Evolutionary conservation across 92 coral and sea anemone species (phyloP), one percentile per base, ranked within the genome.

Genomic region (Epizoanthus stellaris): DNA sequence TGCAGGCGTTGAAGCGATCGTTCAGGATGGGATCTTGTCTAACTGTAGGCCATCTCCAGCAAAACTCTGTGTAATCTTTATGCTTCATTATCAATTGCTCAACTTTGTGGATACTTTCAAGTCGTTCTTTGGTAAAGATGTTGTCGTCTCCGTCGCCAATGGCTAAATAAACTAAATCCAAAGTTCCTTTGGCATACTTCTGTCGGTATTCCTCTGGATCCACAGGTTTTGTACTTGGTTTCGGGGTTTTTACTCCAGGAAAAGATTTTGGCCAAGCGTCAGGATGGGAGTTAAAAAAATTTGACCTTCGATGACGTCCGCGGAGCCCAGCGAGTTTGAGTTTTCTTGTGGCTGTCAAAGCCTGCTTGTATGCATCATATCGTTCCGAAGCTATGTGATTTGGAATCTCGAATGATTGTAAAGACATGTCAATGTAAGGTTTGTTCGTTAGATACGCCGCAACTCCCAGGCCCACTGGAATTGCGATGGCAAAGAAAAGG

Each of bases 81-180:
- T 77, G 94, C 25, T 80, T 76, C 95, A 95, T 93, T 7, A 97
- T 85, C 12, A 72, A 17, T n/a, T 88, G 95, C 70, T 97, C 99
- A 57, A 97, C 76, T 45, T 75, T 68, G 72, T 95, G 99, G 30
- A 91, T 86, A 15, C 89, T 84, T 67, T 81, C 82, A 13, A 97
- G 89, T 52, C 94, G 88, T 34, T 97, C 95, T 54, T 88, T 87
- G 36, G 97, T 95, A 84, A 97, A 93, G 64, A 97, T 95, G 73
- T 97, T 97, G 58, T 59, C 77, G 39, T 92, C 95, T 43, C 85
- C 82, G 30, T 79, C 85, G 2, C 96, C 98, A 45, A 40, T 86
- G 6, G 99, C 97, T 15, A 97, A 70, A 69, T 97, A 97, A 21
- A 97, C 96, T 15, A 97, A 61, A 74, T 97, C 98, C 2, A 97